Conservation (phyloP, 2,113 vertebrate genomes). For the Otocyon megalotis region DNA sequence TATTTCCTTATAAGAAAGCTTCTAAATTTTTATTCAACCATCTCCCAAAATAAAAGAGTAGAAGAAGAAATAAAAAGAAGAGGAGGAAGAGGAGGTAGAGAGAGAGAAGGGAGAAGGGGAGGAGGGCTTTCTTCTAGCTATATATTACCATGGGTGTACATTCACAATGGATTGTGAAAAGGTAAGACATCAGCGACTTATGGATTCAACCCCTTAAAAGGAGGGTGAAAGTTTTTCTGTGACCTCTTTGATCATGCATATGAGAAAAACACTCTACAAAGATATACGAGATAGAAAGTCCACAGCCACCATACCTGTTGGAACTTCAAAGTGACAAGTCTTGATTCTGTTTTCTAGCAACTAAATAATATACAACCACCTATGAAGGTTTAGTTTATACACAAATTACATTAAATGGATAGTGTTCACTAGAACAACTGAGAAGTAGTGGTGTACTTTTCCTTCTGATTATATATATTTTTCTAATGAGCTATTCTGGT, state of each 20-base stretch:
- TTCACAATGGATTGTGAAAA: not conserved
- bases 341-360: not conserved
- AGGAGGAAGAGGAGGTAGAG: too few relatives aligned
- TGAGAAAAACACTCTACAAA: not conserved
- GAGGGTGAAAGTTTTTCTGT: not conserved
- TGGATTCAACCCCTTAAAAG: not conserved
- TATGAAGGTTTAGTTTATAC: not conserved
- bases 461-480: not conserved
- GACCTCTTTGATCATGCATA: not conserved
- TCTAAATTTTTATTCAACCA: not conserved
- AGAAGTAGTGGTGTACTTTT: not conserved
- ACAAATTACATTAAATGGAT: not conserved
- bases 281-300: not conserved
- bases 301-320: not conserved
- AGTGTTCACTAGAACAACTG: not conserved
- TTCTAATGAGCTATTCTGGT: conserved; percentile 65
- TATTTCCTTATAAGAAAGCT: not conserved
- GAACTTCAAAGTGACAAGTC: not conserved
- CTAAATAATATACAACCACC: not conserved
- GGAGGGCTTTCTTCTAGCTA: not conserved
- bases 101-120: too few relatives aligned
- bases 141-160: too few relatives aligned
- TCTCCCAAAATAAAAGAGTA: not conserved
- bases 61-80: not conserved
- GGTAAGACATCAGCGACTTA: not conserved